Base-by-base conservation (phyloP, 2,888 invertebrate species). In the Drosophila macrospina region DNA sequence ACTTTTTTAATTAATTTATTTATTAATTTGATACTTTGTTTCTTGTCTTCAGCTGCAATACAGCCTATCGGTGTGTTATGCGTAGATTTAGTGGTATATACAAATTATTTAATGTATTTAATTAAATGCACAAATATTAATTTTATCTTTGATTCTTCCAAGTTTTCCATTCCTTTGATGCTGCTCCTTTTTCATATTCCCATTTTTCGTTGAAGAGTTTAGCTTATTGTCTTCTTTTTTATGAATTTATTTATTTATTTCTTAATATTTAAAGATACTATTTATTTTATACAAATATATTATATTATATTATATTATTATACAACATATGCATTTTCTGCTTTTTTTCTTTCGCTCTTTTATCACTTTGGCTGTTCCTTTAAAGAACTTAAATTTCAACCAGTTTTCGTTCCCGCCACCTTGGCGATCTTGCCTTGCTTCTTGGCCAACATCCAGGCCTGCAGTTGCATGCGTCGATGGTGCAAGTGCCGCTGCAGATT, bases 391-490 rank as follows among this genome's bases (percentile, higher is more conserved):
- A 16, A 34, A 28, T 7, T 28, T 57, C 8, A 24, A n/a, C 26
- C 32, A 16, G 28, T 51, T 44, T 32, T 47, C 6, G 28, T 5
- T 5, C 11, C 16, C 34, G 39, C 2, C 36, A 16, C 0, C 11
- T 69, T 71, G 1, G 8, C 44, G 2, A 70, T 37, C 10, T 64
- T 63, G 44, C 34, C 41, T 24, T 74, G 68, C 24, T 48, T 71
- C 10, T 56, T 79, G 68, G 63, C 69, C 51, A 42, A 20, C 61
- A 82, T 44, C 42, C 56, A 60, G 24, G 48, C 47, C 4, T 74
- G 67, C 36, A 81, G 47, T 34, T 74, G 61, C 74, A 88, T 85
- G 56, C 74, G 76, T 4, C 88, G 47, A 30, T 87, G 69, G 59
- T 85, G 83, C 48, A 85, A 24, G 16, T 71, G 68, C 0, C 89